These are phyloP conservation scores for Tauraco erythrolophus DNA, from an alignment of 2,113 vertebrate genomes.

Conservation along the genomic window DNA sequence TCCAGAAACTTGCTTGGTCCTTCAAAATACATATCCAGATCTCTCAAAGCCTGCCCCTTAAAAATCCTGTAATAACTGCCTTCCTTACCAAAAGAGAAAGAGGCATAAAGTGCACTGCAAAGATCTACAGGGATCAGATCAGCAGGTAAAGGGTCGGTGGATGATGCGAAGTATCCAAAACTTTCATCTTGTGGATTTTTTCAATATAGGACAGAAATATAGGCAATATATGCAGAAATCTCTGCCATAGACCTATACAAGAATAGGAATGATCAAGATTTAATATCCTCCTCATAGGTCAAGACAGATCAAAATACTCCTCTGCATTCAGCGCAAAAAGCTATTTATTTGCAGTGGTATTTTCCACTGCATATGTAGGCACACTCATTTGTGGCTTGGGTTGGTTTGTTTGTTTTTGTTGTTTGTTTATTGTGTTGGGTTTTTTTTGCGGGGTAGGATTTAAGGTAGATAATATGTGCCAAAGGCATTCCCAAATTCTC, in stretches of 20 bases:
- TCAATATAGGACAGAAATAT: not conserved
- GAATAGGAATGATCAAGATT: not conserved
- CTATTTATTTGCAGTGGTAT: not conserved
- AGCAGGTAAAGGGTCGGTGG: not conserved
- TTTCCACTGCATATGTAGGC: not conserved
- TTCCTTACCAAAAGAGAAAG: not conserved
- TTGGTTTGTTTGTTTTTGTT: not conserved
- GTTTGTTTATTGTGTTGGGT: not conserved
- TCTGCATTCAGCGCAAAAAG: not conserved
- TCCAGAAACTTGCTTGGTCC: not conserved
- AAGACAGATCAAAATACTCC: not conserved
- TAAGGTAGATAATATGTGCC: not conserved
- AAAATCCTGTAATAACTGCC: not conserved
- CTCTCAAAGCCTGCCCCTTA: not conserved
- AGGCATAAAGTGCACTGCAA: not conserved
- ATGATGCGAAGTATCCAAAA: not conserved
- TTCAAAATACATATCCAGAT: not conserved
- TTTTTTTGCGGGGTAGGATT: not conserved
- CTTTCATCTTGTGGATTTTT: not conserved
- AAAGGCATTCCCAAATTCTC: not conserved
- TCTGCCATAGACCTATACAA: not conserved
- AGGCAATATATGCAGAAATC: not conserved
- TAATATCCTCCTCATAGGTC: not conserved
- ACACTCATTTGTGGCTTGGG: fast-evolving
- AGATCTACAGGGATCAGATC: not conserved